Conservation (phyloP, 2,888 invertebrate genomes). For the Lithosia quadra region DNA sequence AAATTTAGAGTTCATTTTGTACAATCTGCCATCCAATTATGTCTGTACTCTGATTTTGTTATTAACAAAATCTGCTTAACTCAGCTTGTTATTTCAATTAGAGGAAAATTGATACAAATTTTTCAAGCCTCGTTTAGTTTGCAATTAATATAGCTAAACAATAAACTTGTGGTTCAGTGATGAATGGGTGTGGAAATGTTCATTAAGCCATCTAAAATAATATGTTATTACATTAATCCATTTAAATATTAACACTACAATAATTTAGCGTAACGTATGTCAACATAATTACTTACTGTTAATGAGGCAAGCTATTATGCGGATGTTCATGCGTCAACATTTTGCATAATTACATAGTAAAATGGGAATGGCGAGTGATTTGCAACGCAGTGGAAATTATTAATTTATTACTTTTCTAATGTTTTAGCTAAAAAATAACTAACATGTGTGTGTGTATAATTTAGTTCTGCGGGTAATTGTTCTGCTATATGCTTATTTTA, state of each 20-base stretch:
- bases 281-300: neutral
- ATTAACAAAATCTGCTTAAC: too few relatives aligned
- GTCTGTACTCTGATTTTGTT: too few relatives aligned
- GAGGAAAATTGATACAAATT: too few relatives aligned
- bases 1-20: too few relatives aligned
- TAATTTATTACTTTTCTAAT: neutral
- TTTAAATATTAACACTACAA: neutral
- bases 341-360: neutral
- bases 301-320: conserved; percentile 1
- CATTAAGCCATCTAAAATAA: neutral
- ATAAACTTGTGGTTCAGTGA: neutral
- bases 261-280: conserved; percentile 1
- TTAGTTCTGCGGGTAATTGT: neutral
- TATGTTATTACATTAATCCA: neutral
- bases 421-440: neutral
- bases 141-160: neutral
- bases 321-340: conserved; percentile 1
- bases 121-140: neutral
- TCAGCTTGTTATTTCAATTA: too few relatives aligned
- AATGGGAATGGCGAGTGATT: neutral
- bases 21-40: too few relatives aligned
- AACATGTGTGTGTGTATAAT: neutral
- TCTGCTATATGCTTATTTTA: neutral
- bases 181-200: neutral
- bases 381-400: neutral